Evolutionary conservation across 2,888 invertebrate genomes (phyloP).

Genomic region (Drepana falcataria): DNA sequence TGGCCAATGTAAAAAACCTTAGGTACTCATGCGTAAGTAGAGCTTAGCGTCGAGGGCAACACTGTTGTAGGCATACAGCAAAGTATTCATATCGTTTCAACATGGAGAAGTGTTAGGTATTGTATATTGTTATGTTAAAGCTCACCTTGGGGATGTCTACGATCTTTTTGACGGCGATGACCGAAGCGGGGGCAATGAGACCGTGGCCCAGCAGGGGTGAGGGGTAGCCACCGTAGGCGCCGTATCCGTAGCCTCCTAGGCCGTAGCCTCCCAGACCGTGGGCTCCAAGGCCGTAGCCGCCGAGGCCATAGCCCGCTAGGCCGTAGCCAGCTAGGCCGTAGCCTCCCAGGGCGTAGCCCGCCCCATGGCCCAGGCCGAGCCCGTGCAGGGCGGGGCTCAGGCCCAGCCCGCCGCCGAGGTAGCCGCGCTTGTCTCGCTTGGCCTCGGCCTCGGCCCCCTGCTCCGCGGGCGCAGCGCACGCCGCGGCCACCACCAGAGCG

Average conservation of each 20-base stretch:
- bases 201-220: constrained; percentile 5
- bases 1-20: no score
- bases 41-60: no score
- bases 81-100: no score
- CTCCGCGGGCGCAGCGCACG: constrained; percentile 25
- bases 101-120: background rate
- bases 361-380: constrained; percentile 17
- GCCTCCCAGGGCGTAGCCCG: constrained; percentile 5
- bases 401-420: constrained; percentile 16
- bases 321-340: constrained; percentile 15
- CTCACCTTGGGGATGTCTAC: constrained; percentile 46
- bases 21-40: no score
- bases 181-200: constrained; percentile 22
- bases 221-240: constrained; percentile 10
- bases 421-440: constrained; percentile 40
- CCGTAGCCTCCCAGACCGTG: constrained; percentile 11
- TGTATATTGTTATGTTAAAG: no score
- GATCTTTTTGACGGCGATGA: constrained; percentile 35
- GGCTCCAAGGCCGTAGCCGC: constrained; percentile 10
- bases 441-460: constrained; percentile 9
- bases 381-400: constrained; percentile 13
- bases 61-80: no score
- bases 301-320: constrained; percentile 8
- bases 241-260: constrained; percentile 14
- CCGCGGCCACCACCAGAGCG: constrained; percentile 28